Conservation (phyloP, 2,888 invertebrate species). For the Syrista parreyssii region DNA sequence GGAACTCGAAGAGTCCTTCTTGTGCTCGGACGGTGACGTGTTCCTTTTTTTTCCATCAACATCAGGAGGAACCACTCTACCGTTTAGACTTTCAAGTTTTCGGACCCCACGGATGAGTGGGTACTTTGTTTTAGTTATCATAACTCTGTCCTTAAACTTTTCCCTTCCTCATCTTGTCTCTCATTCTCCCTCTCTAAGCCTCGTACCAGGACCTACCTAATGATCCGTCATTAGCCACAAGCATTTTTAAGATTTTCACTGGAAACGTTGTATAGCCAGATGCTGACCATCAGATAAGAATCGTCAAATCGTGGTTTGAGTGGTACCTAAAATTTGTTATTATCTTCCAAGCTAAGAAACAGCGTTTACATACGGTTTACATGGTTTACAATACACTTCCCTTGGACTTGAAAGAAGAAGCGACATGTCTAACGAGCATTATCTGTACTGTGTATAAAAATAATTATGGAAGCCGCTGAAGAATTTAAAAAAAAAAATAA, state of each 20-base stretch:
- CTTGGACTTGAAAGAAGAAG: neutral
- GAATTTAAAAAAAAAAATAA: neutral
- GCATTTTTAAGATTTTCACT: neutral
- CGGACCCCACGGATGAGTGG: neutral
- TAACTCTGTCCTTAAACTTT: neutral
- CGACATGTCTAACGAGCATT: neutral
- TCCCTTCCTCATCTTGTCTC: neutral
- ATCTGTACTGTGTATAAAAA: neutral
- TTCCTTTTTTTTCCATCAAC: neutral
- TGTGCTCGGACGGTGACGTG: neutral
- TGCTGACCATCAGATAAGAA: neutral
- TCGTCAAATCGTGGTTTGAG: neutral
- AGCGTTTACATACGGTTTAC: neutral
- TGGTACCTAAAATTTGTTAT: neutral
- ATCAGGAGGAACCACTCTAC: neutral
- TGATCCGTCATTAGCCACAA: neutral
- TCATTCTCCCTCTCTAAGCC: neutral
- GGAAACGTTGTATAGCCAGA: neutral
- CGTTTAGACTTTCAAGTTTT: neutral
- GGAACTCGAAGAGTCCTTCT: neutral
- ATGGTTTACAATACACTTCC: neutral
- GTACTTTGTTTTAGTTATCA: neutral
- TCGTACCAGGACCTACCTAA: neutral
- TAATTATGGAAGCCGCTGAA: neutral
- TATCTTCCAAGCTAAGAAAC: neutral